Evolutionary conservation across 1,140 invertebrate species (phyloP).

Genomic region (Drosophila sp.): DNA sequence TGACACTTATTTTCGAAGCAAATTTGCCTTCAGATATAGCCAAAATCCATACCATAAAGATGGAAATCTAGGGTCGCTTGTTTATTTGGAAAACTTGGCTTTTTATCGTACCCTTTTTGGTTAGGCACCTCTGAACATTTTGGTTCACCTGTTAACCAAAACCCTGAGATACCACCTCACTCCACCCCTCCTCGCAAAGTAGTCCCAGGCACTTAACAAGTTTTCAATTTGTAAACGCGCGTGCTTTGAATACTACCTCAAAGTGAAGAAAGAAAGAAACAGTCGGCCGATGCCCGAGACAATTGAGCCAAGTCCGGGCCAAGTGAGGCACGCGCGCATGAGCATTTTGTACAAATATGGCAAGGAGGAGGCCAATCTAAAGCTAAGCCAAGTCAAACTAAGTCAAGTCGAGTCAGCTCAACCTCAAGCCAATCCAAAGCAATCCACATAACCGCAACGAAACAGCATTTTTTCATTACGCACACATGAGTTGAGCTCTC

Average conservation of each 20-base stretch:
- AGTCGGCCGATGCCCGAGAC: constrained; percentile 17
- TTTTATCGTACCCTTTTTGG: neutral
- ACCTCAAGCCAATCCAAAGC: constrained; percentile 10
- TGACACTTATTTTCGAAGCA: too few species aligned
- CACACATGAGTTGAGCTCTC: constrained; percentile 14
- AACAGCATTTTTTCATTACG: constrained; percentile 24
- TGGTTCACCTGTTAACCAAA: constrained; percentile 63
- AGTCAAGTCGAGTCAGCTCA: constrained; percentile 7
- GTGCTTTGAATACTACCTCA: constrained; percentile 73
- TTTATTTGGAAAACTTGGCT: neutral
- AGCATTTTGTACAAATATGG: constrained; percentile 58
- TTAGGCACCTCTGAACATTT: constrained; percentile 7
- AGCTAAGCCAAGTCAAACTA: constrained; percentile 21
- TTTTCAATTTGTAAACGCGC: constrained; percentile 81
- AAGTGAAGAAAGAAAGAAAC: constrained; percentile 33
- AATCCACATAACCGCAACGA: constrained; percentile 6
- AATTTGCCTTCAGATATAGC: too few species aligned
- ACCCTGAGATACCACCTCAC: neutral
- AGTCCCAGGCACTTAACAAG: constrained; percentile 67
- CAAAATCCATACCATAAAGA: too few species aligned
- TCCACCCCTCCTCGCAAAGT: constrained; percentile 21
- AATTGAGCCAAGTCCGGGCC: constrained; percentile 54
- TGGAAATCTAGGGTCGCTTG: too few species aligned
- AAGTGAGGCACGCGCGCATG: constrained; percentile 63
- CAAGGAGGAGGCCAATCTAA: constrained; percentile 49